phyloP scores from a whole-genome alignment of 2,797 vertebrate species.

The Spatula clypeata region DNA sequence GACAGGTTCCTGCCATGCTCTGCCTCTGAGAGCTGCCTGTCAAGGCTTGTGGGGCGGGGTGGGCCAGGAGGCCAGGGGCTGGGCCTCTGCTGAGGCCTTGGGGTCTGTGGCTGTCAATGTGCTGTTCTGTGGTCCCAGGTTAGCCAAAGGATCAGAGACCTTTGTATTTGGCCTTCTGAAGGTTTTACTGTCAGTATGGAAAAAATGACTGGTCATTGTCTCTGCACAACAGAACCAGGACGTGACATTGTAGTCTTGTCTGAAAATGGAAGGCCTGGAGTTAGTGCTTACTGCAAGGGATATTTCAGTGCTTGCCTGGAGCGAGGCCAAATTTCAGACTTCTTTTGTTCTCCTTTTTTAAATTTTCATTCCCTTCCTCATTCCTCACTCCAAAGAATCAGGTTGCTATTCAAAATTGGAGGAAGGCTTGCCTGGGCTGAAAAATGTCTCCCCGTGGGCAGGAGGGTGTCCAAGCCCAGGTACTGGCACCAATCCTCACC shows the following conservation, averaged over 20 bases:
- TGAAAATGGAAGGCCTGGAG: background rate
- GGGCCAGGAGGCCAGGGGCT: no score
- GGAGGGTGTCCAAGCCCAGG: background rate
- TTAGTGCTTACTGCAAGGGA: background rate
- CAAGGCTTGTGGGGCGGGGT: rapidly evolving
- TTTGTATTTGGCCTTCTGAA: background rate
- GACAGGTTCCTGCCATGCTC: rapidly evolving
- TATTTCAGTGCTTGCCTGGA: background rate
- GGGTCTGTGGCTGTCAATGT: rapidly evolving
- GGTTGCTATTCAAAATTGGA: background rate
- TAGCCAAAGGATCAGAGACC: background rate
- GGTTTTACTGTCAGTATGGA: background rate
- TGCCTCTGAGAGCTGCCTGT: background rate
- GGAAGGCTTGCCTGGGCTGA: background rate
- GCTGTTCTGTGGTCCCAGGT: rapidly evolving
- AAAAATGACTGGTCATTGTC: background rate
- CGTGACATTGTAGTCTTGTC: background rate
- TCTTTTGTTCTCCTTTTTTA: background rate
- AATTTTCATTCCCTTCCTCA: background rate
- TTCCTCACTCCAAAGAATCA: background rate
- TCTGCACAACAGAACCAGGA: background rate
- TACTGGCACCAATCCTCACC: background rate
- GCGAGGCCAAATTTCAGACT: background rate
- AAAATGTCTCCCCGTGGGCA: no score
- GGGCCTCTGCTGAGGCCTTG: rapidly evolving